phyloP scores from a whole-genome alignment of 2,797 vertebrate species.

The Brotula barbata region DNA sequence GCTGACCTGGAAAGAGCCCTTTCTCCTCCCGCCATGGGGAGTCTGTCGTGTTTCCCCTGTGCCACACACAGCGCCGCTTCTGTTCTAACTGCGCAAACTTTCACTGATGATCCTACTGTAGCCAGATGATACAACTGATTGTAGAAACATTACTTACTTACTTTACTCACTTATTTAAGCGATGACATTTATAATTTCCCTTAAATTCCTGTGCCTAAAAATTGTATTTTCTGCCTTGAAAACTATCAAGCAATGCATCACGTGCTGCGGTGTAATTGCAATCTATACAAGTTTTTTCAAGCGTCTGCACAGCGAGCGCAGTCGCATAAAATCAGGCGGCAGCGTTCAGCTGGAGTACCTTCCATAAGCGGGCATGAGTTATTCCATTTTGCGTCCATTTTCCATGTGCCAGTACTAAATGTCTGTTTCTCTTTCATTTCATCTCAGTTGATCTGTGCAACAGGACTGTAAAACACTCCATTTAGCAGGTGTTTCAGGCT shows the following conservation, averaged over 20 bases:
- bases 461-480: neutral
- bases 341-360: neutral
- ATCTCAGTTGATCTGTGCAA: slow-evolving; percentile 2
- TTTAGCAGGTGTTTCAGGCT: slow-evolving; percentile 3
- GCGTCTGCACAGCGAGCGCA: slow-evolving; percentile 3
- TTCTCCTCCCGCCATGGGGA: slow-evolving; percentile 44
- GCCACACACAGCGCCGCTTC: slow-evolving; percentile 34
- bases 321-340: neutral
- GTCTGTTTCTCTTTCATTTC: slow-evolving; percentile 5
- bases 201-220: too few species aligned
- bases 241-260: too few species aligned
- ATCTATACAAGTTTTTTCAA: too few species aligned
- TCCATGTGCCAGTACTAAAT: neutral
- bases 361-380: neutral
- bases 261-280: too few species aligned
- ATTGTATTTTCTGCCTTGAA: too few species aligned
- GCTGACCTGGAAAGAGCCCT: slow-evolving; percentile 74
- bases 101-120: slow-evolving; percentile 26
- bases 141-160: too few species aligned
- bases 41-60: slow-evolving; percentile 32
- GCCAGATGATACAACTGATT: too few species aligned
- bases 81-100: slow-evolving; percentile 14
- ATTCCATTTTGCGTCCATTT: too few species aligned
- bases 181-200: too few species aligned
- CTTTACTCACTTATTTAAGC: too few species aligned